These are phyloP conservation scores for Aphodius sticticus DNA, from an alignment of 2,888 invertebrate genomes.

Conservation along the genomic window DNA sequence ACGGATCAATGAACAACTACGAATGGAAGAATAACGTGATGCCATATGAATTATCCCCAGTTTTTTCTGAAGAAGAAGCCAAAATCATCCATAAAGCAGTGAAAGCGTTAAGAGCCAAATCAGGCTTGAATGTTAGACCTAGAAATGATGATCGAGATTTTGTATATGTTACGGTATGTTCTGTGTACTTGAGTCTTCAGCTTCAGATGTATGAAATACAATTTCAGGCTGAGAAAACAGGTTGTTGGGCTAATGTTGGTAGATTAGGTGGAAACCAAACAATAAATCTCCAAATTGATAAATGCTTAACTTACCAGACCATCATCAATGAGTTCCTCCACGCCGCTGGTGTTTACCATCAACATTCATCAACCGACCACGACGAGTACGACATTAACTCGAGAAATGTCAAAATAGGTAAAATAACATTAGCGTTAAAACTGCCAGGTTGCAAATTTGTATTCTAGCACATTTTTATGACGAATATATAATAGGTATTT, in stretches of 20 bases:
- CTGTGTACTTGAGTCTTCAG: not conserved
- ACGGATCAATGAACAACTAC: slow-evolving; percentile 31
- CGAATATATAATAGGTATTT: too few relatives aligned
- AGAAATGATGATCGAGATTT: slow-evolving; percentile 24
- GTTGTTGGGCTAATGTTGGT: slow-evolving; percentile 32
- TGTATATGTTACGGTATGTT: slow-evolving; percentile 30
- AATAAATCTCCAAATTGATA: slow-evolving; percentile 26
- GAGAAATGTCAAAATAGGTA: slow-evolving; percentile 68
- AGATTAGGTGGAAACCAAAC: slow-evolving; percentile 27
- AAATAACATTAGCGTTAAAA: too few relatives aligned
- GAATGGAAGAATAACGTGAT: slow-evolving; percentile 37
- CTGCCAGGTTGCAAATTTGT: too few relatives aligned
- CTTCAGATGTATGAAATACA: not conserved
- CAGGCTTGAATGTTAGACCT: slow-evolving; percentile 28
- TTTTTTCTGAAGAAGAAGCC: slow-evolving; percentile 17
- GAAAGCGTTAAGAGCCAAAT: slow-evolving; percentile 12
- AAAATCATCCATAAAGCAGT: slow-evolving; percentile 23
- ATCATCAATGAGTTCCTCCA: slow-evolving; percentile 58
- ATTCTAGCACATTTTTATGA: too few relatives aligned
- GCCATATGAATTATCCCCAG: slow-evolving; percentile 33
- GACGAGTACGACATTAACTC: slow-evolving; percentile 77
- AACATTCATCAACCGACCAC: slow-evolving; percentile 82
- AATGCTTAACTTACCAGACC: slow-evolving; percentile 27
- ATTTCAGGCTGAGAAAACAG: slow-evolving; percentile 29
- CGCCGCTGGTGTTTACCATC: slow-evolving; percentile 83